phyloP scores from a whole-genome alignment of 1,140 invertebrate species.

The Ridgeia piscesae region DNA sequence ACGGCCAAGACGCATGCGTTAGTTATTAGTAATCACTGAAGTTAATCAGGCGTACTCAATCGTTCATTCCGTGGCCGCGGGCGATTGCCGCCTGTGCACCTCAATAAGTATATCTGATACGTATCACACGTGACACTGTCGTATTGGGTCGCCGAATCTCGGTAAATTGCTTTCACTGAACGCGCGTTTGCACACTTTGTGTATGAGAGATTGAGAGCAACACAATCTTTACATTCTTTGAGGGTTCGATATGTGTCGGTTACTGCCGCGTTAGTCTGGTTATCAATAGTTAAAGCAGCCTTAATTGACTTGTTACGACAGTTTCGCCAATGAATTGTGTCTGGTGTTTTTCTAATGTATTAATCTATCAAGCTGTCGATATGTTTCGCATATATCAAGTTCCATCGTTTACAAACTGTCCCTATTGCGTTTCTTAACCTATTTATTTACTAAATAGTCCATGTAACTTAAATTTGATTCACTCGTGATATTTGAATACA shows the following conservation, averaged over 20 bases:
- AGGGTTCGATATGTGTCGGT: background rate
- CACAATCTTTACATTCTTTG: background rate
- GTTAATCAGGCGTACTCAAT: slow-evolving; percentile 5
- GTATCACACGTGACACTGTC: too few species aligned
- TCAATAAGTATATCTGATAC: background rate
- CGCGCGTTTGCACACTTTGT: background rate
- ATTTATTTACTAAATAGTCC: background rate
- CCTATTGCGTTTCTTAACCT: background rate
- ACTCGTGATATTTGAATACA: too few species aligned
- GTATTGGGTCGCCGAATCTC: background rate
- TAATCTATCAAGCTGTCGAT: background rate
- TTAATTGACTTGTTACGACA: background rate
- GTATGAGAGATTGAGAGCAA: background rate
- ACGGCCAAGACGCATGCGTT: background rate
- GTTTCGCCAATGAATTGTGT: background rate
- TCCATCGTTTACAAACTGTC: background rate
- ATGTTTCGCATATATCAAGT: too few species aligned
- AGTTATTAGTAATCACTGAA: background rate
- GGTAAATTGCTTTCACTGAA: background rate
- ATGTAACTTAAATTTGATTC: too few species aligned
- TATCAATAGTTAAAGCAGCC: background rate
- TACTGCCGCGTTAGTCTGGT: background rate
- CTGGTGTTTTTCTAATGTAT: background rate
- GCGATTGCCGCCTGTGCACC: background rate
- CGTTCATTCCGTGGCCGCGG: background rate